phyloP scores from a whole-genome alignment of 2,113 vertebrate genomes.

The Raja brachyura region DNA sequence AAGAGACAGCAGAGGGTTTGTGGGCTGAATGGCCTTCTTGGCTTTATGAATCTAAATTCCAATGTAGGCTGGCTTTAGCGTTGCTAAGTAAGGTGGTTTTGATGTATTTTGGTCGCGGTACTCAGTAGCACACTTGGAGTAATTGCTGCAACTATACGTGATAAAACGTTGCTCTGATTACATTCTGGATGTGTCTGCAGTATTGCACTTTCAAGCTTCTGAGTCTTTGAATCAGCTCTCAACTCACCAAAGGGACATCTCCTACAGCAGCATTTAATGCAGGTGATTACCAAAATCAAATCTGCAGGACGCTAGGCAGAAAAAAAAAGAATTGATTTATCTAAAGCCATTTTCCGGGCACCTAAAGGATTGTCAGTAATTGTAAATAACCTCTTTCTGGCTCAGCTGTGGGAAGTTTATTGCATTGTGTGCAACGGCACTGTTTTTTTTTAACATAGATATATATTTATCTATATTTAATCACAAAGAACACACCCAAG shows the following conservation, averaged over 20 bases:
- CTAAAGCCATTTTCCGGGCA: not conserved
- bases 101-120: no score
- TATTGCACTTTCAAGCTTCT: not conserved
- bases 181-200: not conserved
- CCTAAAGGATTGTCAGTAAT: not conserved
- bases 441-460: not conserved
- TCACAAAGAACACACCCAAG: not conserved
- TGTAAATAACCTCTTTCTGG: not conserved
- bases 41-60: not conserved
- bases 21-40: not conserved
- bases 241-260: not conserved
- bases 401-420: not conserved
- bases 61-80: not conserved
- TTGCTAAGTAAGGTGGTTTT: not conserved
- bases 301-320: not conserved
- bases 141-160: not conserved
- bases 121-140: not conserved
- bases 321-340: constrained; percentile 6
- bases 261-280: not conserved
- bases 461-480: not conserved
- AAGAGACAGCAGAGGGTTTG: no score
- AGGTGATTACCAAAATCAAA: constrained; percentile 15
- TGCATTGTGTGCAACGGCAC: not conserved
- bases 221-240: not conserved
- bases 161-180: not conserved